Evolutionary conservation across 2,797 vertebrate genomes (phyloP).

Genomic region (Cryptoblepharus egeriae): DNA sequence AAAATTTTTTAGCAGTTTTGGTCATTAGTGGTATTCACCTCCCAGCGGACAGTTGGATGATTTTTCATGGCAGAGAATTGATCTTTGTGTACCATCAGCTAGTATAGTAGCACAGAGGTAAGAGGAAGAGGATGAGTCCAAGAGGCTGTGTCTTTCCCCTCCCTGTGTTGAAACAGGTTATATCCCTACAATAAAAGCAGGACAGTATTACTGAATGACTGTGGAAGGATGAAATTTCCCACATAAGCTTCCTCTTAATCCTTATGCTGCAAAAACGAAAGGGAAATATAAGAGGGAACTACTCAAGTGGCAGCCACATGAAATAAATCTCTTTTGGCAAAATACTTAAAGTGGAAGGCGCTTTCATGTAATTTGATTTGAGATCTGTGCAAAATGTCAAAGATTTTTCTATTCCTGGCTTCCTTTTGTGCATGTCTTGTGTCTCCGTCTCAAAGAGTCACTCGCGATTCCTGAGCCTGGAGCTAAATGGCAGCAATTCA

Average conservation of each 20-base stretch:
- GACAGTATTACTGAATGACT: background rate
- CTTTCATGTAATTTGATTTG: conserved; percentile 26
- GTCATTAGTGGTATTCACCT: too few relatives aligned
- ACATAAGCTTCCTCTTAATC: background rate
- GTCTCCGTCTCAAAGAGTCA: conserved; percentile 8
- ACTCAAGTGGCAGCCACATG: background rate
- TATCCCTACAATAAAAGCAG: background rate
- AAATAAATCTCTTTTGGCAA: conserved; percentile 14
- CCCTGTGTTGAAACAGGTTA: background rate
- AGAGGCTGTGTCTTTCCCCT: background rate
- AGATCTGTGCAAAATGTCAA: conserved; percentile 24
- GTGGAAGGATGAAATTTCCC: background rate
- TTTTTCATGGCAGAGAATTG: too few relatives aligned
- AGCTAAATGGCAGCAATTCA: conserved; percentile 24
- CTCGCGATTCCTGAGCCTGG: conserved; percentile 14
- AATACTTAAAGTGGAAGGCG: conserved; percentile 4
- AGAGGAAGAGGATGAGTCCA: background rate
- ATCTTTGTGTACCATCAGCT: background rate
- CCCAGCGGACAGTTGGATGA: too few relatives aligned
- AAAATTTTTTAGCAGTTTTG: too few relatives aligned
- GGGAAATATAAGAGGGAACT: background rate
- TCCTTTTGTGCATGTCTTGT: background rate
- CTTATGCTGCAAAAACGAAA: background rate
- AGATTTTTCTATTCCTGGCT: conserved; percentile 23
- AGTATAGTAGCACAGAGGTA: background rate